A percentile compares a stretch with the other conserved stretches of the same genome.
phyloP scores from a whole-genome alignment of 2,797 vertebrate species.

The Falco rusticolus region DNA sequence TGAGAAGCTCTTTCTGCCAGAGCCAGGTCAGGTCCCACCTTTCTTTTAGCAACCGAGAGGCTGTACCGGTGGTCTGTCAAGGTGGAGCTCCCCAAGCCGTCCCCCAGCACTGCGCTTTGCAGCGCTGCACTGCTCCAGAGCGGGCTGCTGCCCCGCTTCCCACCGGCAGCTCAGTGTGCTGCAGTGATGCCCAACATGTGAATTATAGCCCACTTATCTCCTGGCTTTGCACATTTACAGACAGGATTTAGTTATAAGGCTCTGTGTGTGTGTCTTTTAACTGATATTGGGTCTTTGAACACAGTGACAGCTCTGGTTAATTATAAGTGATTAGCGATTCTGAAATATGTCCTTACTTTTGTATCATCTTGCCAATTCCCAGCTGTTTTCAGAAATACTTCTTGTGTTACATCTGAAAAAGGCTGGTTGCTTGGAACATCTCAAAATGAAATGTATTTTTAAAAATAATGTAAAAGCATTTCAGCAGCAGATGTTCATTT shows the following conservation, averaged over 20 bases:
- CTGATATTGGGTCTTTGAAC: neutral
- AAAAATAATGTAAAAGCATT: neutral
- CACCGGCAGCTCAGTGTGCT: neutral
- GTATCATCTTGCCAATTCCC: neutral
- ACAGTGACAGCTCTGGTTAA: neutral
- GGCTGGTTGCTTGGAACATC: neutral
- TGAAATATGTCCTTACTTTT: neutral
- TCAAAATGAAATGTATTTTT: neutral
- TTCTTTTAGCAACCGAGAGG: neutral
- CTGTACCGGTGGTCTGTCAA: neutral
- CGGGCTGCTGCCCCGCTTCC: neutral
- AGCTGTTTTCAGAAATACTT: constrained; percentile 18
- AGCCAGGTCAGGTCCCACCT: neutral
- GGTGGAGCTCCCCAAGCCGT: neutral
- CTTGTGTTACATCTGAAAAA: neutral
- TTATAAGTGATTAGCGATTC: neutral
- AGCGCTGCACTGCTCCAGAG: neutral
- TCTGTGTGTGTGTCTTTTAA: neutral
- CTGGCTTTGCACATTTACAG: neutral
- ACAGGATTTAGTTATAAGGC: neutral
- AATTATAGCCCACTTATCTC: neutral
- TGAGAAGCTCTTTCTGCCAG: neutral
- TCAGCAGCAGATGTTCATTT: constrained; percentile 12
- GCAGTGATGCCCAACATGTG: neutral
- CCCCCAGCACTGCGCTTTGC: neutral